Conservation (phyloP, 2,888 invertebrate genomes). For the Polylopha cassiicola region DNA sequence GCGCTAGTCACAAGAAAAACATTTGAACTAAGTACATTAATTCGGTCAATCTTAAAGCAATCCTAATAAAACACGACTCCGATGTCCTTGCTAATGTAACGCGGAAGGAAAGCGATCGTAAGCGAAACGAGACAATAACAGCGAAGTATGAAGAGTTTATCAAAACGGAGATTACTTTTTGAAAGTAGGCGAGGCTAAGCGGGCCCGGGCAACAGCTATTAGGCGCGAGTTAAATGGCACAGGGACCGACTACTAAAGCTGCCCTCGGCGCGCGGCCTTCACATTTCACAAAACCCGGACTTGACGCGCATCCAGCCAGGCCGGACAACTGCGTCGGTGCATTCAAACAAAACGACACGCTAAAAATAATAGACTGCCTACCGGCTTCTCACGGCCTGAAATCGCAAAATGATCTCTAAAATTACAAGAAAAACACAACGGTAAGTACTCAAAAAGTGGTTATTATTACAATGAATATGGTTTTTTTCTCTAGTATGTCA, state of each 20-base stretch:
- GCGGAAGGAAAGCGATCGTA: constrained; percentile 9
- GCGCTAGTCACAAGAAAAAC: too few species aligned
- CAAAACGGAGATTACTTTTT: constrained; percentile 25
- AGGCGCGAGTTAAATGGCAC: constrained; percentile 61
- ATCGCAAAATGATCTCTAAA: not conserved
- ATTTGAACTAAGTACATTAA: too few species aligned
- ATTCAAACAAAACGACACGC: constrained; percentile 41
- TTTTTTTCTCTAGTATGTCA: too few species aligned
- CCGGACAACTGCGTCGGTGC: constrained; percentile 39
- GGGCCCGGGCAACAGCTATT: constrained; percentile 31
- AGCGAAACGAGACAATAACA: constrained; percentile 7
- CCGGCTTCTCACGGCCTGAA: too few species aligned
- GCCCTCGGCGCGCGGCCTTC: constrained; percentile 69
- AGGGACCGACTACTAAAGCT: constrained; percentile 63
- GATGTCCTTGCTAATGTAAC: constrained; percentile 7
- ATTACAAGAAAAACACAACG: not conserved
- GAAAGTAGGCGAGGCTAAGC: constrained; percentile 30
- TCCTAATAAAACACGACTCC: constrained; percentile 2
- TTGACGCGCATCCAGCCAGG: constrained; percentile 64
- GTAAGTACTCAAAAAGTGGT: too few species aligned
- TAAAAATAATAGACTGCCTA: constrained; percentile 30
- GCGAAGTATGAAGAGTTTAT: constrained; percentile 11
- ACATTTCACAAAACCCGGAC: constrained; percentile 75
- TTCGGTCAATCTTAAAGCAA: too few species aligned
- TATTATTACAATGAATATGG: too few species aligned